Percentiles rank a stretch among this genome's conserved stretches.
Conservation (phyloP, 2,888 invertebrate genomes). For the Drosophila prostipennis region DNA sequence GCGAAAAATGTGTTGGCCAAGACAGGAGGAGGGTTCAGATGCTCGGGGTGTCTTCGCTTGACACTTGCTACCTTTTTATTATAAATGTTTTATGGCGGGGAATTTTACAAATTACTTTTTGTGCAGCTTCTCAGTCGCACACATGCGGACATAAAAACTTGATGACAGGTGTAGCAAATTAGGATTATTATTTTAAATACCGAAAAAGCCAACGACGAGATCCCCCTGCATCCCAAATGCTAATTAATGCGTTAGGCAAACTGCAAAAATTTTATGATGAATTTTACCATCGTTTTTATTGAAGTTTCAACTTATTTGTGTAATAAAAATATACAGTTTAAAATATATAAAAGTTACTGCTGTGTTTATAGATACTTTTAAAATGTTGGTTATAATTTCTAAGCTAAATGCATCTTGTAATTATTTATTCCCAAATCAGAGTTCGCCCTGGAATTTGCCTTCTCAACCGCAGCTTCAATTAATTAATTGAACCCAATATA, state of each 20-base stretch:
- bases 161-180: constrained; percentile 69
- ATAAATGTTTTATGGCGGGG: constrained; percentile 67
- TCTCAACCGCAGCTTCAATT: constrained; percentile 17
- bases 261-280: not conserved
- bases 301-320: not conserved
- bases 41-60: constrained; percentile 34
- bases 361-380: not conserved
- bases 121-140: constrained; percentile 45
- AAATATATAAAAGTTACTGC: not conserved
- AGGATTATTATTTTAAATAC: constrained; percentile 73
- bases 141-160: constrained; percentile 52
- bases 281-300: constrained; percentile 2
- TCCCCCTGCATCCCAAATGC: constrained; percentile 6
- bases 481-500: constrained; percentile 17
- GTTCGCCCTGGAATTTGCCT: not conserved
- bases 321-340: too few species aligned
- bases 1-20: constrained; percentile 55
- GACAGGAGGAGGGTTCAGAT: not conserved
- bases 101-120: constrained; percentile 70
- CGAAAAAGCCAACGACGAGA: constrained; percentile 1
- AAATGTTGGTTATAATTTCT: too few species aligned
- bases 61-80: constrained; percentile 54
- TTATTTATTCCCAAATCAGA: constrained; percentile 11
- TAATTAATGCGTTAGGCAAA: constrained; percentile 14
- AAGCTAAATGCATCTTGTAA: not conserved